Evolutionary conservation across 1,140 invertebrate genomes (phyloP).

Genomic region (Megalopta genalis): DNA sequence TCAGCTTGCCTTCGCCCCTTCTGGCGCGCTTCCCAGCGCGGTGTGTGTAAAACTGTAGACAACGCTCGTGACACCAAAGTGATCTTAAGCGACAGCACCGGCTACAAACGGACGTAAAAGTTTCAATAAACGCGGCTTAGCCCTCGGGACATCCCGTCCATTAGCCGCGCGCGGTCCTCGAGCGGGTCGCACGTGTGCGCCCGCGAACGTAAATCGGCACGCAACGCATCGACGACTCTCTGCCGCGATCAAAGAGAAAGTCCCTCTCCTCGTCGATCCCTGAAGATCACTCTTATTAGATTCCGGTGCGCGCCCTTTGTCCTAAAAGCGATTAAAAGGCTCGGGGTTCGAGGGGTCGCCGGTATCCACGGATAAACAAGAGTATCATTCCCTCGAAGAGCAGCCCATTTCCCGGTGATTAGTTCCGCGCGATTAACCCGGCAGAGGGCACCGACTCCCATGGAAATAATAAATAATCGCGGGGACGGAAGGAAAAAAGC

Average conservation of each 20-base stretch:
- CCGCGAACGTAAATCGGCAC: slow-evolving; percentile 16
- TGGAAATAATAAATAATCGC: background rate
- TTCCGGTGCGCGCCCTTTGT: background rate
- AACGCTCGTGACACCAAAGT: too few relatives aligned
- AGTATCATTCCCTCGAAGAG: background rate
- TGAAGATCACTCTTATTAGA: background rate
- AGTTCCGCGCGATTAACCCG: background rate
- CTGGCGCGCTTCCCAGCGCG: too few relatives aligned
- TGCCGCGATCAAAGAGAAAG: slow-evolving; percentile 39
- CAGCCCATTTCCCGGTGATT: background rate
- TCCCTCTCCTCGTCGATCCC: background rate
- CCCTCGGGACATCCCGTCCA: background rate
- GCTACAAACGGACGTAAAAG: background rate
- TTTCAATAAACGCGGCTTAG: slow-evolving; percentile 14
- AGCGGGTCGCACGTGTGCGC: slow-evolving; percentile 21
- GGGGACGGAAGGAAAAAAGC: background rate
- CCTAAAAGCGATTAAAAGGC: background rate
- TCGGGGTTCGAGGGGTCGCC: background rate
- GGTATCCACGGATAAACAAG: background rate
- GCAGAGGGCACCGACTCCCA: background rate
- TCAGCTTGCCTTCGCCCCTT: too few relatives aligned
- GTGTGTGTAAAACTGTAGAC: too few relatives aligned
- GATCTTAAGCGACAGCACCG: too few relatives aligned
- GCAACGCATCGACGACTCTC: slow-evolving; percentile 7
- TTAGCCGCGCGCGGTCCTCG: background rate